Evolutionary conservation across 1,140 invertebrate genomes (phyloP).

Genomic region (Leptonema lineaticorne): DNA sequence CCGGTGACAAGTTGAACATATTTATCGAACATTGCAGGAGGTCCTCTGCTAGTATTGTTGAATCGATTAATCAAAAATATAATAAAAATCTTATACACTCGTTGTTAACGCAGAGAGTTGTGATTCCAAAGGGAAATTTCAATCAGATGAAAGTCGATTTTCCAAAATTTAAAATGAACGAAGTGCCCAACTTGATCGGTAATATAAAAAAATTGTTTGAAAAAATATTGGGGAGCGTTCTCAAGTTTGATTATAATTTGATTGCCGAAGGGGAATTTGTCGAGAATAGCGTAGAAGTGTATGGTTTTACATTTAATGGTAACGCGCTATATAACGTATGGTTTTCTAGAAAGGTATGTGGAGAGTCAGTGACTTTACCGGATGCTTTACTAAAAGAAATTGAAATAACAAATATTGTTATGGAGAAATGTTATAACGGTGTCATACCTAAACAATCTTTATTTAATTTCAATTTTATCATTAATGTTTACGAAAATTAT

Average conservation of each 20-base stretch:
- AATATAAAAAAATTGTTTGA: neutral
- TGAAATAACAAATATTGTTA: neutral
- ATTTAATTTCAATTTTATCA: neutral
- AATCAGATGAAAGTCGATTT: neutral
- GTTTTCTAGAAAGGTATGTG: neutral
- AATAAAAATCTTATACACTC: neutral
- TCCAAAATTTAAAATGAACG: neutral
- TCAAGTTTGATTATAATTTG: neutral
- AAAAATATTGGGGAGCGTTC: neutral
- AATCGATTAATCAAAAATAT: neutral
- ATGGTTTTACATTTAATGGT: neutral
- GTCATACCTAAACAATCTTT: neutral
- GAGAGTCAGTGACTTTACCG: neutral
- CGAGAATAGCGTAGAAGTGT: neutral
- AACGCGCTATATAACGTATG: neutral
- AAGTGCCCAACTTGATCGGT: neutral
- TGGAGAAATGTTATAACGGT: neutral
- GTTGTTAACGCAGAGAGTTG: neutral
- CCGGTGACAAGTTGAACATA: neutral
- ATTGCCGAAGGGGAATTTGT: neutral
- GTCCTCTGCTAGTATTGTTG: neutral
- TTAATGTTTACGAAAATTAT: neutral
- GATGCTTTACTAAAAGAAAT: neutral
- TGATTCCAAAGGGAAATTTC: neutral
- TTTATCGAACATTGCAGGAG: constrained; percentile 27